Evolutionary conservation across 2,113 vertebrate genomes (phyloP).

Genomic region (Monopterus albus): DNA sequence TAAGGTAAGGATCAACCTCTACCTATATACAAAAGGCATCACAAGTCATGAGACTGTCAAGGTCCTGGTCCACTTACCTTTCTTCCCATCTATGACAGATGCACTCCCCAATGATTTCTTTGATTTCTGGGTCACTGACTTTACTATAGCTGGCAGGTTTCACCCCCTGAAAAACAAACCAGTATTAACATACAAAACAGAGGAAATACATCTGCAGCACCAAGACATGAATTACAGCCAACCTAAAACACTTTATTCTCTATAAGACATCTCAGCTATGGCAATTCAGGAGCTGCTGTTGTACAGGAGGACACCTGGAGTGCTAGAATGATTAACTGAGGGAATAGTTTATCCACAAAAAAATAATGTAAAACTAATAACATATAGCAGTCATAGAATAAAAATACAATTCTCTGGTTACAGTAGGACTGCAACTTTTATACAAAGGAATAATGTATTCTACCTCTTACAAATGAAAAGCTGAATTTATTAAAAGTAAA

Average conservation of each 20-base stretch:
- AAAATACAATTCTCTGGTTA: not conserved
- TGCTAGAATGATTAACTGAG: not conserved
- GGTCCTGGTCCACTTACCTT: slow-evolving; percentile 84
- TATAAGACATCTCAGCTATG: not conserved
- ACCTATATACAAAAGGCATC: not conserved
- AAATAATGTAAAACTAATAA: not conserved
- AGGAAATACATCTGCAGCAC: not conserved
- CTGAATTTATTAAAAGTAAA: not conserved
- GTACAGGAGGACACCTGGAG: not conserved
- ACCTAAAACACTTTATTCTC: not conserved
- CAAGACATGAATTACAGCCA: slow-evolving; percentile 13
- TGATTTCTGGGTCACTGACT: slow-evolving; percentile 95
- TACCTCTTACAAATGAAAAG: not conserved
- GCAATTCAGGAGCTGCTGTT: not conserved
- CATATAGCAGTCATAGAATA: not conserved
- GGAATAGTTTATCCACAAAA: not conserved
- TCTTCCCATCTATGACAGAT: slow-evolving; percentile 97
- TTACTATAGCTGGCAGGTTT: slow-evolving; percentile 97
- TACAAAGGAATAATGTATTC: not conserved
- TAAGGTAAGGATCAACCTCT: slow-evolving; percentile 1
- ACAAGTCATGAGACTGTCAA: not conserved
- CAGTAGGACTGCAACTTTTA: not conserved
- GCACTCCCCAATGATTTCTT: slow-evolving; percentile 98
- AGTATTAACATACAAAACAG: not conserved
- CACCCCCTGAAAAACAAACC: slow-evolving; percentile 85